A percentile compares a stretch with the other conserved stretches of the same genome.
Conservation (phyloP, 1,140 invertebrate genomes). For the Procambarus virginalis region DNA sequence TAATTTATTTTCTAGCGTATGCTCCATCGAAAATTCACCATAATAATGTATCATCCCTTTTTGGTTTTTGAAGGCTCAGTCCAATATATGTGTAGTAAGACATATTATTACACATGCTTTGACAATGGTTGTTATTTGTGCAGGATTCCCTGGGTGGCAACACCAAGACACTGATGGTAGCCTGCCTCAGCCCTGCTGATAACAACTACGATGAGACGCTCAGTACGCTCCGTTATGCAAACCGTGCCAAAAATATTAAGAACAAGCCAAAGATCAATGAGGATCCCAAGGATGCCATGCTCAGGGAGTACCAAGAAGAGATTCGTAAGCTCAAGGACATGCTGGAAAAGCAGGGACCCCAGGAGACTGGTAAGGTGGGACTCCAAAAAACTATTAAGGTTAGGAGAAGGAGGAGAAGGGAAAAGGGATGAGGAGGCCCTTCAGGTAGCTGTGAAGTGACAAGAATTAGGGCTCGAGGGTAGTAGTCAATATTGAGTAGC, state of each 20-base stretch:
- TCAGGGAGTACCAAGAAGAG: constrained; percentile 91
- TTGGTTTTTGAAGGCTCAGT: too few relatives aligned
- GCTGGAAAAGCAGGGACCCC: constrained; percentile 75
- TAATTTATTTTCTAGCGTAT: too few relatives aligned
- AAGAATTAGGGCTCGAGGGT: too few relatives aligned
- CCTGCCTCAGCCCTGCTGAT: constrained; percentile 91
- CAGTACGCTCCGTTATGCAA: constrained; percentile 90
- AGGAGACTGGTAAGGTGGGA: constrained; percentile 54
- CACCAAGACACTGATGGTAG: constrained; percentile 95
- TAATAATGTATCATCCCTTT: too few relatives aligned
- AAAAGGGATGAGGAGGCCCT: too few relatives aligned
- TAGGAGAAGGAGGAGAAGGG: too few relatives aligned
- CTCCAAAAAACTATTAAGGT: background rate
- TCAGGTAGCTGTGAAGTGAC: too few relatives aligned
- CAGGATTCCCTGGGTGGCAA: constrained; percentile 95
- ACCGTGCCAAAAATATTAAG: constrained; percentile 93
- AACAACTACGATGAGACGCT: constrained; percentile 94
- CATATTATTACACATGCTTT: too few relatives aligned
- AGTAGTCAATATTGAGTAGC: too few relatives aligned
- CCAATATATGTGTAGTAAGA: too few relatives aligned
- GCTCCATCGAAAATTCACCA: too few relatives aligned
- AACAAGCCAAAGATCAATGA: constrained; percentile 95
- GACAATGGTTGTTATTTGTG: too few relatives aligned
- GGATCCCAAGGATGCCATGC: constrained; percentile 92
- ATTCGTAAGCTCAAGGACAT: constrained; percentile 84